A percentile compares a stretch with the other conserved stretches of the same genome.
Evolutionary conservation across 2,797 vertebrate species (phyloP).

Genomic region (Sylvia borin): DNA sequence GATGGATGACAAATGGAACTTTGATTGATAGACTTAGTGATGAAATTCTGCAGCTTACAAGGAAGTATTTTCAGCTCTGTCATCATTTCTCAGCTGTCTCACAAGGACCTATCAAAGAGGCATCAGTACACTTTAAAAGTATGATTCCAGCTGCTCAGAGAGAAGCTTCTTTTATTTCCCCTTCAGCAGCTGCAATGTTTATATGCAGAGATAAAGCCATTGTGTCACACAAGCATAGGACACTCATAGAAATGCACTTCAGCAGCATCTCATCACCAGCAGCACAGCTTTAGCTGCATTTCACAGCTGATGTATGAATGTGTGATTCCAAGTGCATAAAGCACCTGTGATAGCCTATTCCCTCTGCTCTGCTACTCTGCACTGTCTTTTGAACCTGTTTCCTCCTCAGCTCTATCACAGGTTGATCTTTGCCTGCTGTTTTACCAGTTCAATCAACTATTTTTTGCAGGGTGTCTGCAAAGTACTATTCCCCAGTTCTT

Average conservation of each 20-base stretch:
- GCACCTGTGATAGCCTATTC: not conserved
- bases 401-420: not conserved
- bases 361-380: not conserved
- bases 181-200: constrained; percentile 31
- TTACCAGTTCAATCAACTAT: not conserved
- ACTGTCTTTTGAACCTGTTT: not conserved
- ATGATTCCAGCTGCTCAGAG: not conserved
- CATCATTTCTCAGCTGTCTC: constrained; percentile 11
- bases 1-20: not conserved
- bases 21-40: constrained; percentile 36
- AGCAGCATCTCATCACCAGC: constrained; percentile 4
- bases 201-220: constrained; percentile 3
- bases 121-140: not conserved
- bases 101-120: not conserved
- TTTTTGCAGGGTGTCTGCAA: not conserved
- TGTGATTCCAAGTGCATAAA: not conserved
- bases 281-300: constrained; percentile 4
- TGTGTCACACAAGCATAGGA: not conserved
- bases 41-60: constrained; percentile 14
- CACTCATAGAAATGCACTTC: constrained; percentile 5
- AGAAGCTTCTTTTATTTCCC: not conserved
- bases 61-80: constrained; percentile 29
- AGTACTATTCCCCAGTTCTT: not conserved
- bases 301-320: not conserved
- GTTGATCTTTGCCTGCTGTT: not conserved